A percentile compares a stretch with the other conserved stretches of the same genome.
phyloP scores from a whole-genome alignment of 2,113 vertebrate species.

The Trachemys scripta region DNA sequence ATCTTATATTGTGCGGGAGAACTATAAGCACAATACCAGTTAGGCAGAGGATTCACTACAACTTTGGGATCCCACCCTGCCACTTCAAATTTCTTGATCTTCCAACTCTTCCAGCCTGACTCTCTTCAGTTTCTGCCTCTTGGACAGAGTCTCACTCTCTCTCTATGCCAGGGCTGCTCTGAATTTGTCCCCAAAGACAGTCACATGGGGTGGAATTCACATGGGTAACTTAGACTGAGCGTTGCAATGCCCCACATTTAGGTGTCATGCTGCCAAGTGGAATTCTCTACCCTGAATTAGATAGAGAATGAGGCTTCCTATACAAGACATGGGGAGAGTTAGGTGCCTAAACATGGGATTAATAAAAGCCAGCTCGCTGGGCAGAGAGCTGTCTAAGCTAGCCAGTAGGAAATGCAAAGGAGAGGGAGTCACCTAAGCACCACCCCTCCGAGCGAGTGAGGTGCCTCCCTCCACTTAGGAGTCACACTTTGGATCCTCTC shows the following conservation, averaged over 20 bases:
- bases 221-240: neutral
- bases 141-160: neutral
- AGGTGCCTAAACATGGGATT: neutral
- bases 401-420: neutral
- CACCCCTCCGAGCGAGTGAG: neutral
- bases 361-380: neutral
- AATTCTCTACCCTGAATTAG: neutral
- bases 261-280: neutral
- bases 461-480: neutral
- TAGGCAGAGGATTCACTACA: neutral
- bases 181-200: neutral
- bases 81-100: neutral
- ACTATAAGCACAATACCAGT: neutral
- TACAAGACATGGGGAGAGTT: neutral
- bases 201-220: neutral
- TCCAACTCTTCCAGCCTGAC: neutral
- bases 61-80: neutral
- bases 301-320: neutral
- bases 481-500: neutral
- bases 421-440: neutral
- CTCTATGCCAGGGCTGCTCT: neutral
- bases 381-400: neutral
- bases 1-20: neutral
- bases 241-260: neutral
- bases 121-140: neutral